Conservation (phyloP, 2,113 vertebrate species). For the Apeltes quadracus region DNA sequence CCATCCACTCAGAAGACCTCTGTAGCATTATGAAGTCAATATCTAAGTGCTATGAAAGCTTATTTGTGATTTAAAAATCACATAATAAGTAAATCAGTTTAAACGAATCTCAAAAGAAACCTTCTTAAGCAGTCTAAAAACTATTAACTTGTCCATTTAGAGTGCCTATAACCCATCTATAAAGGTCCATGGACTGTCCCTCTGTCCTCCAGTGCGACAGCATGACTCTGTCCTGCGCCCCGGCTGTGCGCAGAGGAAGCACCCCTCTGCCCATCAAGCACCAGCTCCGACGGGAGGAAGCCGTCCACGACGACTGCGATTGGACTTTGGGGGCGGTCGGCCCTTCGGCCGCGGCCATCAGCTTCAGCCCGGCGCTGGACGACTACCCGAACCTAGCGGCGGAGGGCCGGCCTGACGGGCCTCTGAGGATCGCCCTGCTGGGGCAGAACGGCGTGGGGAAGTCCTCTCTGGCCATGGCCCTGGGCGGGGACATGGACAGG, state of each 20-base stretch:
- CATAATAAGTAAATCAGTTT: no score
- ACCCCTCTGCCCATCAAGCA: constrained; percentile 89
- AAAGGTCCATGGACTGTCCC: background rate
- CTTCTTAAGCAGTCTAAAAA: no score
- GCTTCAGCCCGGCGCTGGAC: constrained; percentile 79
- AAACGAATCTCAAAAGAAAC: no score
- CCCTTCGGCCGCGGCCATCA: constrained; percentile 71
- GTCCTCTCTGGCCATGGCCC: constrained; percentile 84
- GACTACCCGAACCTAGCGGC: constrained; percentile 60
- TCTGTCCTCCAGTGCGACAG: constrained; percentile 65
- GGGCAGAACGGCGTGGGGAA: constrained; percentile 91
- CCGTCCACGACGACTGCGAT: constrained; percentile 87
- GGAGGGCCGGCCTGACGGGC: constrained; percentile 71
- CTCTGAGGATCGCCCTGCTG: constrained; percentile 80
- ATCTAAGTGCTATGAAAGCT: no score
- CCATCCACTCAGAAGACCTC: background rate
- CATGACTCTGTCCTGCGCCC: constrained; percentile 78
- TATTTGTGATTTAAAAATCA: no score
- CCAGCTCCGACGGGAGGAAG: constrained; percentile 84
- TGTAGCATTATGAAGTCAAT: background rate
- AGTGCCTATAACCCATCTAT: background rate
- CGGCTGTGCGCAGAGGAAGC: constrained; percentile 85
- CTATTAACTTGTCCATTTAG: no score
- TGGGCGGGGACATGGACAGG: constrained; percentile 79
- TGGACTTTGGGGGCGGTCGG: constrained; percentile 79